Base-by-base conservation (phyloP, 2,113 vertebrate species). In the Verasper variegatus region DNA sequence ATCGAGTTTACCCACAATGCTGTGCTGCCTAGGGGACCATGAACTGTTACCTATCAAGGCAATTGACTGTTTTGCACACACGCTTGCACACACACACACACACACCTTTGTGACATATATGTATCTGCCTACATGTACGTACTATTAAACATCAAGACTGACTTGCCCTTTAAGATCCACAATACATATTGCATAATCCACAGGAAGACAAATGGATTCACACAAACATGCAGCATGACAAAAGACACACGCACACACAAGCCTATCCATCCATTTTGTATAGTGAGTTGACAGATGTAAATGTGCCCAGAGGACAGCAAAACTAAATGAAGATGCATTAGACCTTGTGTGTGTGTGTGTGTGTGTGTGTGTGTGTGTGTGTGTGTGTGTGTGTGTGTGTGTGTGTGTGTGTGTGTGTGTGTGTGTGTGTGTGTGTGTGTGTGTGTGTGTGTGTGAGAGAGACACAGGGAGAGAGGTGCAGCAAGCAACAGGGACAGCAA, bases 311-410 rank as follows among this genome's bases (percentile, higher is more conserved):
- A 90, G 86, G 92, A 93, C 88, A 91, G 89, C 80, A 78, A 70
- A 81, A 72, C 89, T 82, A 92, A 93, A 92, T 92, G 91, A 92
- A 93, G 92, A 92, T 91, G 85, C 85, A 92, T 93, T 91, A 91
- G 82, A 73, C 67, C 56, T 71, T 75, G 51, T 69, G n/a, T 76
- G 49, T 86, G 56, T 76, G 70, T 71, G 42, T 62, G 56, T 61
- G 58, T 65, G 61, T 72, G 35, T 37, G 62, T 11, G 65, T 9
- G 23, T 35, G 56, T 45, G 42, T 45, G 42, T 45, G 42, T 42
- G 40, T 42, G 40, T 14, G 12, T 47, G 45, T 47, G 58, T 75
- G 69, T 71, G 52, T 75, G 57, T 75, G 45, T 72, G 74, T 86
- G 40, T 61, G 56, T 60, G 57, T 64, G 60, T 68, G 51, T 40